These are phyloP conservation scores for fruit fly (Drosophila melanogaster) DNA, from an alignment of 1,140 invertebrate species.

Conservation along the genomic window DNA sequence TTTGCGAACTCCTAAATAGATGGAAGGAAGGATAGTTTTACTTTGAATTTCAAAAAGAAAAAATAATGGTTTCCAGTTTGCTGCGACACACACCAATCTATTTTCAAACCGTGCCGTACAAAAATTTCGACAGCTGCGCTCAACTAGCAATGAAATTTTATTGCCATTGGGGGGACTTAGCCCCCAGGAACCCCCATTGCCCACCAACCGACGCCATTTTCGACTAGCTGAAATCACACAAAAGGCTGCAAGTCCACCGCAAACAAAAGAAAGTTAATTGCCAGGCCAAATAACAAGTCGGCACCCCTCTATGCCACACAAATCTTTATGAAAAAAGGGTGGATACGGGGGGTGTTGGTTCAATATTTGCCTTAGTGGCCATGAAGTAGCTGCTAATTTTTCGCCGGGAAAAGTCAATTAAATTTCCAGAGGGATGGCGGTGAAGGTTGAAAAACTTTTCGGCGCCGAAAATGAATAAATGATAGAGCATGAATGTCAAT, in stretches of 20 bases:
- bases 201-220: slow-evolving; percentile 5
- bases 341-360: slow-evolving; percentile 18
- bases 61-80: neutral
- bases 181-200: neutral
- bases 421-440: slow-evolving; percentile 22
- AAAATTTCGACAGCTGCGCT: slow-evolving; percentile 64
- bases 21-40: too few relatives aligned
- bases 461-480: slow-evolving; percentile 77
- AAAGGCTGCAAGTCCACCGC: slow-evolving; percentile 51
- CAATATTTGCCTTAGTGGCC: slow-evolving; percentile 51
- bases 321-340: slow-evolving; percentile 11
- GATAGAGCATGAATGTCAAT: slow-evolving; percentile 81
- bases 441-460: slow-evolving; percentile 39
- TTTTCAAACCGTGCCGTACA: slow-evolving; percentile 13
- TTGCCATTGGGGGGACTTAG: slow-evolving; percentile 20
- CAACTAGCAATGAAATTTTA: slow-evolving; percentile 64
- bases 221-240: slow-evolving; percentile 37
- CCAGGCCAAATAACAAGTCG: slow-evolving; percentile 54
- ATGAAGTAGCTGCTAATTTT: slow-evolving; percentile 47
- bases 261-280: slow-evolving; percentile 79
- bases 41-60: neutral
- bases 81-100: neutral
- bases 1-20: too few relatives aligned
- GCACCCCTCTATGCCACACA: slow-evolving; percentile 17
- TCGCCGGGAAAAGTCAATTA: slow-evolving; percentile 55